Conservation (phyloP, 1,140 invertebrate species). For the Tetragnatha versicolor region DNA sequence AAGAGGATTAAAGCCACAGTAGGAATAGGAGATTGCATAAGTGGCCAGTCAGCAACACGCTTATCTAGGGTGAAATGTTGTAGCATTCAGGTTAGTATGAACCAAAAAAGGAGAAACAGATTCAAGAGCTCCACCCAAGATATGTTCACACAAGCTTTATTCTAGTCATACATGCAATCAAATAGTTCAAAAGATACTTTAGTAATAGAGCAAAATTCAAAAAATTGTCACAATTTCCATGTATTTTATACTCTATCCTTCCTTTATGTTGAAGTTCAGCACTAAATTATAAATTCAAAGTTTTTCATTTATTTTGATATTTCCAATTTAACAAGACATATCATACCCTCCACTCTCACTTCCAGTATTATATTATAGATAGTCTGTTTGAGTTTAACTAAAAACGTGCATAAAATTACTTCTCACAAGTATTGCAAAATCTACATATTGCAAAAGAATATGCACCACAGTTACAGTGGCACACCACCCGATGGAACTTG, state of each 20-base stretch:
- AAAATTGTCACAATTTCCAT: background rate
- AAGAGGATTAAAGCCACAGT: conserved; percentile 69
- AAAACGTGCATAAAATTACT: too few species aligned
- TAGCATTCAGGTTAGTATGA: conserved; percentile 29
- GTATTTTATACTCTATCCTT: background rate
- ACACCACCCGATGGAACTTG: too few species aligned
- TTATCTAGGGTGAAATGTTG: conserved; percentile 64
- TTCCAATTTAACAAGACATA: too few species aligned
- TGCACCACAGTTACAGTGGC: too few species aligned
- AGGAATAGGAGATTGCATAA: conserved; percentile 65
- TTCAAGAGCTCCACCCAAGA: background rate
- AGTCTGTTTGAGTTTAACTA: too few species aligned
- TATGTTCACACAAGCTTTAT: background rate
- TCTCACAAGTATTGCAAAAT: too few species aligned
- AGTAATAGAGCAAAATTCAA: background rate
- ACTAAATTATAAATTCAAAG: background rate
- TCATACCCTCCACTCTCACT: too few species aligned
- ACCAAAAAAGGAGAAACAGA: background rate
- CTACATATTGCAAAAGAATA: too few species aligned
- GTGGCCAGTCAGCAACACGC: conserved; percentile 65
- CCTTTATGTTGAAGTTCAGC: background rate
- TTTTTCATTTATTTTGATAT: too few species aligned
- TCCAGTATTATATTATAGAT: too few species aligned
- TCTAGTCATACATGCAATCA: background rate
- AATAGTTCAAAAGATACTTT: too few species aligned